phyloP scores from a whole-genome alignment of 1,140 invertebrate species.

The Elysia chlorotica region DNA sequence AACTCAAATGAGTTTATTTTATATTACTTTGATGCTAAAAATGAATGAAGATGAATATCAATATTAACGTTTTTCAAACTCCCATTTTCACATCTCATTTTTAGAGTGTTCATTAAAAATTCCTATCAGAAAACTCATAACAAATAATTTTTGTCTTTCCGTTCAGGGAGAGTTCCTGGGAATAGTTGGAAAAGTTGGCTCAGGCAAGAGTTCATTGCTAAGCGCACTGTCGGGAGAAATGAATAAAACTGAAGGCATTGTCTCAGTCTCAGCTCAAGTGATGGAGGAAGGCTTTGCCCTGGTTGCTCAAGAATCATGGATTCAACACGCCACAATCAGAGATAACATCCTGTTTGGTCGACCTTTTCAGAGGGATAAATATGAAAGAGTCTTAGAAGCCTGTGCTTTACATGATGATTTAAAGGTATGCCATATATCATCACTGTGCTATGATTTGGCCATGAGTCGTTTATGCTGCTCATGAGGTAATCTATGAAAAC shows the following conservation, averaged over 20 bases:
- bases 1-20: too few relatives aligned
- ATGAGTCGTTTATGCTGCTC: too few relatives aligned
- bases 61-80: too few relatives aligned
- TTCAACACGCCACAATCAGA: slow-evolving; percentile 84
- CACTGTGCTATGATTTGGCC: too few relatives aligned
- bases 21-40: too few relatives aligned
- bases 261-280: slow-evolving; percentile 30
- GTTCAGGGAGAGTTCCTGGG: slow-evolving; percentile 57
- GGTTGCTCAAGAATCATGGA: slow-evolving; percentile 88
- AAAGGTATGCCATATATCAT: too few relatives aligned
- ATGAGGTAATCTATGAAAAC: too few relatives aligned
- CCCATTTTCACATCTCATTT: too few relatives aligned
- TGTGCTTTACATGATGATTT: slow-evolving; percentile 84
- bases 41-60: too few relatives aligned
- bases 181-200: slow-evolving; percentile 60
- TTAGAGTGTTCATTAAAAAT: too few relatives aligned
- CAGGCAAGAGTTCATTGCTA: slow-evolving; percentile 58
- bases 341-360: slow-evolving; percentile 94
- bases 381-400: slow-evolving; percentile 74
- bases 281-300: slow-evolving; percentile 62
- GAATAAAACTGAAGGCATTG: slow-evolving; percentile 39
- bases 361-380: slow-evolving; percentile 76
- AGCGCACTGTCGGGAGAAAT: slow-evolving; percentile 59
- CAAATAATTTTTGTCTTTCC: too few relatives aligned
- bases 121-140: too few relatives aligned